phyloP scores from a whole-genome alignment of 2,888 invertebrate genomes.

The Teleiodes luculella region DNA sequence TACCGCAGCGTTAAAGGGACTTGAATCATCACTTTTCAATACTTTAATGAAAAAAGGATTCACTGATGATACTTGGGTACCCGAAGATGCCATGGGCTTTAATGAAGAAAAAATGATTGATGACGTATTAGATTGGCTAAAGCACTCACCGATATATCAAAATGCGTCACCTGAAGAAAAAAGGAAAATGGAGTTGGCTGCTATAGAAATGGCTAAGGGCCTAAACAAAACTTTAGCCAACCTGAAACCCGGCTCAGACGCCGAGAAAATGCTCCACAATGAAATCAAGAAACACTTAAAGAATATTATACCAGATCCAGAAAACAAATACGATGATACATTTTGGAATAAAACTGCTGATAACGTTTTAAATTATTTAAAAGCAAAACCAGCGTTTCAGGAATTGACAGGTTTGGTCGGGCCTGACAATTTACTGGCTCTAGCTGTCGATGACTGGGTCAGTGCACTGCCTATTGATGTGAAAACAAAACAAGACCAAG shows the following conservation, averaged over 20 bases:
- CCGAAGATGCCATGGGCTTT: slow-evolving; percentile 17
- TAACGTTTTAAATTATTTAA: slow-evolving; percentile 28
- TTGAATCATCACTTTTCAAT: neutral
- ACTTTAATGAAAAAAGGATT: neutral
- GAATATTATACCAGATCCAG: neutral
- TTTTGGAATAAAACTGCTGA: slow-evolving; percentile 20
- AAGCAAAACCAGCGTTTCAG: slow-evolving; percentile 27
- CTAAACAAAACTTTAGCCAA: neutral
- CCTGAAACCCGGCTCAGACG: neutral
- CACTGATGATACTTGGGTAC: neutral
- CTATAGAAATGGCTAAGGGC: neutral
- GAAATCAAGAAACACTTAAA: neutral
- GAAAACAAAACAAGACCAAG: neutral
- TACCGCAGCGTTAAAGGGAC: neutral
- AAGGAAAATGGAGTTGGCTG: neutral
- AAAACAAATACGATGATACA: slow-evolving; percentile 5
- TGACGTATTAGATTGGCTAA: slow-evolving; percentile 31
- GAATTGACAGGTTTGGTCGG: slow-evolving; percentile 24
- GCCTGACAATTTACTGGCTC: neutral
- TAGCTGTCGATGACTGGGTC: neutral
- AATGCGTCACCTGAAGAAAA: neutral
- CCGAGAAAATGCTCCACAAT: neutral
- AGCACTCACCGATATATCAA: neutral
- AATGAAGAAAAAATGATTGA: slow-evolving; percentile 30
- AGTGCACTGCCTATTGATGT: neutral